Percentiles rank a stretch among this genome's conserved stretches.
Evolutionary conservation across 1,140 invertebrate genomes (phyloP).

Genomic region (Aphelinus atriplicis): DNA sequence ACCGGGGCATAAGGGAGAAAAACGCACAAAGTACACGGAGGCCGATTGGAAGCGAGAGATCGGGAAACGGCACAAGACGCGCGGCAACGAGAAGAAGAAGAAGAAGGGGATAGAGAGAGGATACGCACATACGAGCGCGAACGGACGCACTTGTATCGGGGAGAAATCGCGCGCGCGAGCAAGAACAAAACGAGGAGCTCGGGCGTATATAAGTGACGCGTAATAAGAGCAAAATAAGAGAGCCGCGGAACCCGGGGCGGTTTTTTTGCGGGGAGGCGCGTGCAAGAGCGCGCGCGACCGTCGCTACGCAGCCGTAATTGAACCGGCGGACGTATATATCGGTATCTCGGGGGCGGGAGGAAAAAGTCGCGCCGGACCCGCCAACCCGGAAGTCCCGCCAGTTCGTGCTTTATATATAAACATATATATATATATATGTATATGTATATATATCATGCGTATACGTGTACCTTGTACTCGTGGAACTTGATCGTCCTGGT

Average conservation of each 20-base stretch:
- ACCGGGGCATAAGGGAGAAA: background rate
- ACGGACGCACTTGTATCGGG: too few species aligned
- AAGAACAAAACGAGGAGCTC: slow-evolving; percentile 11
- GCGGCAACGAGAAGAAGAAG: background rate
- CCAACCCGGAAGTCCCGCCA: too few species aligned
- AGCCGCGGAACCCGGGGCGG: too few species aligned
- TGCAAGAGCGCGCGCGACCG: slow-evolving; percentile 8
- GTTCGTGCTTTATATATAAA: background rate
- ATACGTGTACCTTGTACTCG: slow-evolving; percentile 83
- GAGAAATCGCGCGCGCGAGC: too few species aligned
- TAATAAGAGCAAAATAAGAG: background rate
- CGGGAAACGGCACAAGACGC: background rate
- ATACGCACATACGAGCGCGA: slow-evolving; percentile 11
- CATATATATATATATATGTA: background rate
- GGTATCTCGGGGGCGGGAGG: background rate
- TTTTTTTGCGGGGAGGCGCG: slow-evolving; percentile 13
- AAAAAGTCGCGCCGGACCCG: slow-evolving; percentile 12
- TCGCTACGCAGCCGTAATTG: slow-evolving; percentile 15
- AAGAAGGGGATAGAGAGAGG: slow-evolving; percentile 17
- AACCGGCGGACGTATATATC: background rate
- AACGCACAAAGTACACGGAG: slow-evolving; percentile 19
- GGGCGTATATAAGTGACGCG: slow-evolving; percentile 1
- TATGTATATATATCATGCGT: background rate
- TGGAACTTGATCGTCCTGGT: slow-evolving; percentile 96
- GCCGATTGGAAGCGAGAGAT: background rate